Evolutionary conservation across 2,113 vertebrate genomes (phyloP).

Genomic region (Megalops atlanticus): DNA sequence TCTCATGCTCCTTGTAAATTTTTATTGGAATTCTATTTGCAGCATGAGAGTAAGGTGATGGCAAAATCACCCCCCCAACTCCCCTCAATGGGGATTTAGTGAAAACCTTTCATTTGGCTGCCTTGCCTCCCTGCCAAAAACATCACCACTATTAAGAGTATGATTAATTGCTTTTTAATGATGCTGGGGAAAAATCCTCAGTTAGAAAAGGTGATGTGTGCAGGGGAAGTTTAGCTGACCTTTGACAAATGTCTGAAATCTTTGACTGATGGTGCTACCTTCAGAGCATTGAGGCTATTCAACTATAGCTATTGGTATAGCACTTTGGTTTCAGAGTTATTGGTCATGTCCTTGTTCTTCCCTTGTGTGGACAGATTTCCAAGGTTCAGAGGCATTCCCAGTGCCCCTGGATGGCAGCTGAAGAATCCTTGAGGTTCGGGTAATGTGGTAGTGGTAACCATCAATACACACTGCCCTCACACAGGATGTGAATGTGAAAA

Average conservation of each 20-base stretch:
- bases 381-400: slow-evolving; percentile 41
- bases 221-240: neutral
- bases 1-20: neutral
- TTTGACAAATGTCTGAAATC: neutral
- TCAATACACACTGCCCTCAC: slow-evolving; percentile 64
- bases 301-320: too few species aligned
- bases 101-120: neutral
- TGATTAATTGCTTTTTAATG: slow-evolving; percentile 1
- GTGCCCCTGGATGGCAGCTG: slow-evolving; percentile 50
- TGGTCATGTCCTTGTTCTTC: too few species aligned
- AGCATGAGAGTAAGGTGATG: neutral
- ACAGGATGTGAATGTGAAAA: slow-evolving; percentile 47
- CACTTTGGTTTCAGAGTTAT: too few species aligned
- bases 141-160: neutral
- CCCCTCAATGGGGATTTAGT: neutral
- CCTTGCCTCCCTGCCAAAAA: neutral
- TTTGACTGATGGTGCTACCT: neutral
- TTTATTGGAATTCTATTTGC: neutral
- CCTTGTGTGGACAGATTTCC: slow-evolving; percentile 34
- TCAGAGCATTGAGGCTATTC: too few species aligned
- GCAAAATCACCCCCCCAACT: neutral
- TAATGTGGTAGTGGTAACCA: slow-evolving; percentile 61
- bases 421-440: slow-evolving; percentile 58
- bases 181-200: neutral
- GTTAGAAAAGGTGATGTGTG: neutral